Evolutionary conservation across 2,113 vertebrate genomes (phyloP), one percentile per base, ranked within the genome.

Genomic region (Steatornis caripensis): DNA sequence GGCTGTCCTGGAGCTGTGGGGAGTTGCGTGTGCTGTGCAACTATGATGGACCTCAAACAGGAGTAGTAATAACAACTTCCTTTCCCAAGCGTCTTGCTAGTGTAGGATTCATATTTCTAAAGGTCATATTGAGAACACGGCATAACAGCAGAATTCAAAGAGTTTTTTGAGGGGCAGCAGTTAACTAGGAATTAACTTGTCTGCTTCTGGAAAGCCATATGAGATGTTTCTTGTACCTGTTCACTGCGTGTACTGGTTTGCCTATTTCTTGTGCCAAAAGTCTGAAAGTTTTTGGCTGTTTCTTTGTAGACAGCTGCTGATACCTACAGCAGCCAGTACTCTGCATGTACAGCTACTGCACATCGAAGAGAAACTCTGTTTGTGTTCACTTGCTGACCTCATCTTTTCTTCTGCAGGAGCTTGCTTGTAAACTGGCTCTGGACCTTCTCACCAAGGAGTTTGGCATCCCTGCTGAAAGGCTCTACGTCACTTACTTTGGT

Each of bases 401-500:
- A 12, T 64, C 71, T 54, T 88, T 87, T 12, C 54, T 87, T 94
- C 36, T 93, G 13, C 97, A 99, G 99, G 98, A 99, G 11, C 97
- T 99, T 92, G 99, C 99, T 69, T 99, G 99, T 97, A 98, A 99
- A 86, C 98, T 99, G 98, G 99, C 99, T 13, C 89, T 99, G 97
- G 99, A 99, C 49, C 98, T 99, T 89, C 98, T 99, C 95, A 99
- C 99, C 45, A 93, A 99, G 90, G 99, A 99, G 97, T 99, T 99
- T 53, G 98, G 99, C n/a, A 99, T 99, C 96, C 97, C 99, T 65
- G 96, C 99, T 10, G 99, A 99, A 6, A 99, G 99, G 20, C 98
- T 99, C n/a, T 99, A 99, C 0, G 99, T 99, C 95, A 99, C 99
- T 71, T 99, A 99, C 95, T 99, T 99, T 46, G 99, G 99, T 34